phyloP scores from a whole-genome alignment of 2,113 vertebrate genomes.

The Synodontis membranacea region DNA sequence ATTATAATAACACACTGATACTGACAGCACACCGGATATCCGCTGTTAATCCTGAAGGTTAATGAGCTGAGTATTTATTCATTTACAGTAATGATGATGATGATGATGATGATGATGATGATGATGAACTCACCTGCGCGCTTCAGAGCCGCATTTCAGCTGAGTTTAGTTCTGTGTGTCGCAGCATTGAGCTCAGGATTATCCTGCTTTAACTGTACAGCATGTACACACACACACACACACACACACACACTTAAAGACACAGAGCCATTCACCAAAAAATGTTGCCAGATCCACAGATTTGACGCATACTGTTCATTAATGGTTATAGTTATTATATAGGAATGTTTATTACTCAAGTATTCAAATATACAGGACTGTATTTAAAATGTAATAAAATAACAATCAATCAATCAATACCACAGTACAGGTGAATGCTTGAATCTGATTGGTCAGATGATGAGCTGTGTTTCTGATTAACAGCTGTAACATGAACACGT shows the following conservation, averaged over 20 bases:
- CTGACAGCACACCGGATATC: conserved; percentile 1
- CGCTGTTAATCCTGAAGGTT: not conserved
- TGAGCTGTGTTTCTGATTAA: too few species aligned
- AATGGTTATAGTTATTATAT: not conserved
- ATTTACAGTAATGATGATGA: not conserved
- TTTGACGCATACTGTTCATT: not conserved
- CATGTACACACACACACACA: not conserved
- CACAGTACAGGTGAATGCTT: too few species aligned
- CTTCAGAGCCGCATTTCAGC: not conserved
- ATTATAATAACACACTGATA: not conserved
- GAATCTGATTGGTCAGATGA: too few species aligned
- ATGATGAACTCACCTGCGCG: conserved; percentile 1
- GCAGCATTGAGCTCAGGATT: not conserved
- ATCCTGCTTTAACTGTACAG: not conserved
- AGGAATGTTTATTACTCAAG: not conserved
- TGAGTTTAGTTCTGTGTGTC: not conserved
- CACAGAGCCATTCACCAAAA: not conserved
- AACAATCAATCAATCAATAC: too few species aligned
- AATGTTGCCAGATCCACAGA: conserved; percentile 2
- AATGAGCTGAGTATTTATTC: not conserved
- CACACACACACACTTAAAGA: not conserved
- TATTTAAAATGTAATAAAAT: not conserved
- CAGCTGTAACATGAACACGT: too few species aligned
- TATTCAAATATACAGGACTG: too few species aligned
- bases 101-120: not conserved